These are phyloP conservation scores for Malurus elegans DNA, from an alignment of 2,113 vertebrate genomes.

Conservation along the genomic window DNA sequence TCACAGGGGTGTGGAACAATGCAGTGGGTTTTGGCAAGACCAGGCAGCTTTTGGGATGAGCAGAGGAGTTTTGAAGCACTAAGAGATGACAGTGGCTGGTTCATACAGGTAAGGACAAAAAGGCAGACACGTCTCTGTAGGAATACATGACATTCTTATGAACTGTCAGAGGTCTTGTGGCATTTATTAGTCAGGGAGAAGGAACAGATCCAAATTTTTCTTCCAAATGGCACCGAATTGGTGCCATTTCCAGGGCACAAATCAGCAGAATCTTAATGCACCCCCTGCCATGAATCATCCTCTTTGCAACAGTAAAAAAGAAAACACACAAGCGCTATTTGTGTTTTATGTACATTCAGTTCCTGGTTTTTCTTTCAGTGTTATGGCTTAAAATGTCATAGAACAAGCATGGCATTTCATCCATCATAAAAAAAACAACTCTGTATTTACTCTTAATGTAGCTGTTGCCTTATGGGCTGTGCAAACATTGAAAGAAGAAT, in stretches of 20 bases:
- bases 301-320: constrained; percentile 34
- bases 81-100: not conserved
- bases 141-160: not conserved
- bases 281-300: constrained; percentile 24
- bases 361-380: not conserved
- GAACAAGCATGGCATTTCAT: constrained; percentile 63
- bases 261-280: constrained; percentile 30
- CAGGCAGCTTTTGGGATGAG: not conserved
- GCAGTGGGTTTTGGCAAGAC: not conserved
- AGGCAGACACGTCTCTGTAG: not conserved
- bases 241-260: not conserved
- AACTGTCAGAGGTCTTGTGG: constrained; percentile 11
- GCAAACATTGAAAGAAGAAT: constrained; percentile 48
- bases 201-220: not conserved
- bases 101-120: not conserved
- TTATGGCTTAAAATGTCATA: constrained; percentile 57
- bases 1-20: not conserved
- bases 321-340: not conserved
- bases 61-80: not conserved
- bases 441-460: constrained; percentile 62
- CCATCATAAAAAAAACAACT: not conserved
- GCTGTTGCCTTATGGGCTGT: constrained; percentile 55
- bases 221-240: not conserved
- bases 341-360: not conserved
- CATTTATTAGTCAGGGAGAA: constrained; percentile 38